Evolutionary conservation across 2,888 invertebrate genomes (phyloP), one percentile per base, ranked within the genome.

Genomic region (Oligia strigilis): DNA sequence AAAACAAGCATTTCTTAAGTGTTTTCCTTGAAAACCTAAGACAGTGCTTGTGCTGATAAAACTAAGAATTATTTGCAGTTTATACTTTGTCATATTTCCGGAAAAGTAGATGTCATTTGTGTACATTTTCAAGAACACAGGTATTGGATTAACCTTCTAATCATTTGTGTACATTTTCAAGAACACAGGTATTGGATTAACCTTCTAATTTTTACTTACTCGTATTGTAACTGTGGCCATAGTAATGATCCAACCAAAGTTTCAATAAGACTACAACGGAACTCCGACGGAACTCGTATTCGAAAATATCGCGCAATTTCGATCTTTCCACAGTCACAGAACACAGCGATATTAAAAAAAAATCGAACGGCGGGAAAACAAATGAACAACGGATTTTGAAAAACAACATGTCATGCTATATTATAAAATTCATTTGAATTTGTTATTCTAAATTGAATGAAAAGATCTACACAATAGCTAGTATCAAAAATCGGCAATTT

Each of bases 21-120:
- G 23, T 82, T 84, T 75, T 78, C 65, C 17, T 73, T 76, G 66
- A 78, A 78, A 76, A 67, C 29, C 69, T 71, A 67, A 76, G 66
- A 74, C 64, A 62, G n/a, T 19, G 36, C 49, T 71, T 58, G n/a
- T 19, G 36, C 49, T 71, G 82, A 82, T 82, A 82, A 78, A 78
- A 64, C 64, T n/a, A n/a, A 74, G 70, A 70, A 73, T 29, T 77
- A 84, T 76, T 83, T 76, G 52, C 52, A 6, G 55, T 19, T 19
- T 19, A 75, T 65, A 75, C 55, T 77, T 60, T 17, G 67, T 72
- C 14, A 77, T 85, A 29, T 72, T 72, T 62, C 55, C 81, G 58
- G 36, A 73, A 81, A 84, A 66, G 13, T 49, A 40, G 73, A 81
- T 77, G 77, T 74, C 36, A 58, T 64, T 66, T 66, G 9, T 65